These are phyloP conservation scores for Vombatus ursinus DNA, from an alignment of 2,113 vertebrate genomes.

Conservation along the genomic window DNA sequence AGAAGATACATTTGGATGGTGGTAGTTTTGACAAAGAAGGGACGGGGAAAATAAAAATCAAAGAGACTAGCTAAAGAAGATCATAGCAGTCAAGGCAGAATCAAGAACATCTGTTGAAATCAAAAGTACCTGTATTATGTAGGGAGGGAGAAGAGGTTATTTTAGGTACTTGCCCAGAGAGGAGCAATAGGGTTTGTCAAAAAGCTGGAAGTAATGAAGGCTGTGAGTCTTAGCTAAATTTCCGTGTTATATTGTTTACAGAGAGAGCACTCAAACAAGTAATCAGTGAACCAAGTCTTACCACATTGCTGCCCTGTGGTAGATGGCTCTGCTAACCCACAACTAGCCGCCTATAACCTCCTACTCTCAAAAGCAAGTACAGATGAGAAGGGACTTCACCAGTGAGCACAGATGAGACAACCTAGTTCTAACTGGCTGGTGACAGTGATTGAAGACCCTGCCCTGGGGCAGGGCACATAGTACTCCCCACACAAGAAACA, in stretches of 20 bases:
- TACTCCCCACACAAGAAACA: neutral
- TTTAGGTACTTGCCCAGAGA: neutral
- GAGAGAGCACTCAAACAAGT: neutral
- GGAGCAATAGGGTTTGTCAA: neutral
- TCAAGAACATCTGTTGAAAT: neutral
- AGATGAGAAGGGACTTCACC: neutral
- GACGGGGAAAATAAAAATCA: neutral
- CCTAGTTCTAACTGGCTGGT: neutral
- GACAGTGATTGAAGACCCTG: neutral
- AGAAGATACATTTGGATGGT: neutral
- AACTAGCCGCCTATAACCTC: neutral
- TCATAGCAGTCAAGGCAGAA: neutral
- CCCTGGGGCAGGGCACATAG: neutral
- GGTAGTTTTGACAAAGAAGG: neutral
- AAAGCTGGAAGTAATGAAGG: neutral
- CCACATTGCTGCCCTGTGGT: neutral
- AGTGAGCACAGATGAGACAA: neutral
- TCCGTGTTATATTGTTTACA: neutral
- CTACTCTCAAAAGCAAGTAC: neutral
- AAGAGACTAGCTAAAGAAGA: neutral
- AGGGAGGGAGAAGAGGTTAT: neutral
- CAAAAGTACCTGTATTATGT: neutral
- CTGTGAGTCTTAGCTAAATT: neutral
- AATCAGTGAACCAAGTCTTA: constrained; percentile 1
- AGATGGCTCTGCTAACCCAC: neutral